A percentile compares a stretch with the other conserved stretches of the same genome.
Evolutionary conservation across 2,113 vertebrate genomes (phyloP).

Genomic region (Alces alces): DNA sequence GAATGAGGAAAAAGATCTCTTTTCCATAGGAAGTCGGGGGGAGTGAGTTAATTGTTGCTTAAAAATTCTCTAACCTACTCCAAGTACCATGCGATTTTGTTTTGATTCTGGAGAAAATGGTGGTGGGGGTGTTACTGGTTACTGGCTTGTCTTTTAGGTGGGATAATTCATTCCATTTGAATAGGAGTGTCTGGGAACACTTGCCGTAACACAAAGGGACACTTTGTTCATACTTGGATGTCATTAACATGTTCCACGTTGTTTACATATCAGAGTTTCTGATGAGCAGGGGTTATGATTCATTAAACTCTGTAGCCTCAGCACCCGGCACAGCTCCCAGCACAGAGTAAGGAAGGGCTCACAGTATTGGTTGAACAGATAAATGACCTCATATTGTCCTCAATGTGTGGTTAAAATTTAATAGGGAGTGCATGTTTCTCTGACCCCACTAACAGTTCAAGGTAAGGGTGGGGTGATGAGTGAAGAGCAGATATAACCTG

Average conservation of each 20-base stretch:
- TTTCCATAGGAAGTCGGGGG: not conserved
- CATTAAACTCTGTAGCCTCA: not conserved
- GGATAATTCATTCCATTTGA: not conserved
- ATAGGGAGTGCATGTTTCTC: not conserved
- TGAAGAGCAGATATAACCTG: not conserved
- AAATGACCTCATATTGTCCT: not conserved
- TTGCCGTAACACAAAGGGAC: not conserved
- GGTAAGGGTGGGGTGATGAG: not conserved
- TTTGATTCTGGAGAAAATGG: conserved; percentile 13
- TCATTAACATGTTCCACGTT: not conserved
- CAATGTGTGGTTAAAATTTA: not conserved
- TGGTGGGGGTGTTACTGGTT: not conserved
- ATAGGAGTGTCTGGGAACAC: not conserved
- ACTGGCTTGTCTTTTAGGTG: not conserved
- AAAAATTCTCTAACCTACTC: not conserved
- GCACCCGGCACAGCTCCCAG: not conserved
- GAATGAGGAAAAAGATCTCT: not conserved
- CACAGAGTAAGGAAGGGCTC: not conserved
- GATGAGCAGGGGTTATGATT: not conserved
- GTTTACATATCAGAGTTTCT: not conserved
- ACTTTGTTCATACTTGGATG: not conserved
- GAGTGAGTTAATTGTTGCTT: not conserved
- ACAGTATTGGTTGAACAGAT: not conserved
- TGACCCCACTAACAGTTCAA: not conserved
- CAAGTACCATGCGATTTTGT: not conserved